Base-by-base conservation (phyloP, 1,140 invertebrate species). In the Drosophila elegans region DNA sequence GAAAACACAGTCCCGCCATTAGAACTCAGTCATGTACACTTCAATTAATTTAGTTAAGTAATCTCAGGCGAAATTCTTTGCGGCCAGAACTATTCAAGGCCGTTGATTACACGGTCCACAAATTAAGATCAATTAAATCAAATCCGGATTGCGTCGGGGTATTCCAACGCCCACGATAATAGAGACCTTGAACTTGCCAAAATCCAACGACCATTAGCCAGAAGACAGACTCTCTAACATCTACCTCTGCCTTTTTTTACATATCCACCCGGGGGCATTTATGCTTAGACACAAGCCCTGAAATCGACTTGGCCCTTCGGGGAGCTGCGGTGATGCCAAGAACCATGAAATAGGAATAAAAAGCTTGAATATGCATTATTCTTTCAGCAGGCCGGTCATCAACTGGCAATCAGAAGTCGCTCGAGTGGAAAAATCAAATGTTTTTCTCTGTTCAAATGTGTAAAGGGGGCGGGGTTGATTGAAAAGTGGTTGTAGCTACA, bases 81-180 rank as follows among this genome's bases (percentile, higher is more conserved):
- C 39, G 27, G 49, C 12, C 39, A 54, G 16, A 66, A 64, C 57
- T 72, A 73, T 57, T 53, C 53, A 53, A 41, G 36, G 46, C 72
- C 61, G 67, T 75, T 75, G 72, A 75, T 75, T 75, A 53, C 42
- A 63, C 45, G 53, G 49, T 53, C 42, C 75, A 63, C 53, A 72
- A 78, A 78, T 78, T 73, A 79, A 44, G 38, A 32, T 42, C 61
- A 63, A 80, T 80, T 80, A 76, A 77, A 76, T 77, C 55, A 72
- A 51, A 80, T 76, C 78, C 53, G 60, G 62, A 48, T 72, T 68
- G 54, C 45, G 32, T 42, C n/a, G 54, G 41, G 34, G 53, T 10
- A 34, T 45, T 9, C 44, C 54, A 7, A 32, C 16, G 51, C 41
- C 62, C 42, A 54, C 57, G 38, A 53, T 39, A 60, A 34, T 73